These are phyloP conservation scores for Bostrychus sinensis DNA, from an alignment of 2,113 vertebrate species.

Conservation along the genomic window DNA sequence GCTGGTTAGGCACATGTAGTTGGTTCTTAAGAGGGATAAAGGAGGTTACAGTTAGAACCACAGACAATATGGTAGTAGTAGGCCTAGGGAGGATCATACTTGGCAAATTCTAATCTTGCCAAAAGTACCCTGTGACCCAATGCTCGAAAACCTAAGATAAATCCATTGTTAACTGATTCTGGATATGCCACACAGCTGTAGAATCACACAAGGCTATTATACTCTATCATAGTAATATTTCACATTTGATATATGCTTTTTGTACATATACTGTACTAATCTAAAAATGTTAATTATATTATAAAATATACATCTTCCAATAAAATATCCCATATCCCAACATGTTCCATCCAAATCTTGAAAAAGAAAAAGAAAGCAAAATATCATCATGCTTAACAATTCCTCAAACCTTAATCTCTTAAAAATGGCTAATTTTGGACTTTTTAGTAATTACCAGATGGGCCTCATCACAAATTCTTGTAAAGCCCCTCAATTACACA, in stretches of 20 bases:
- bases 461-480: conserved; percentile 21
- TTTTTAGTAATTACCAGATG: conserved; percentile 35
- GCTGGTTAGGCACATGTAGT: conserved; percentile 83
- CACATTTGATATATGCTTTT: conserved; percentile 76
- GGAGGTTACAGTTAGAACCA: conserved; percentile 64
- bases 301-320: conserved; percentile 85
- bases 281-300: conserved; percentile 82
- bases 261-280: conserved; percentile 75
- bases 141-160: conserved; percentile 57
- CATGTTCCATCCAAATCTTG: conserved; percentile 60
- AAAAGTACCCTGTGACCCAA: conserved; percentile 75
- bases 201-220: conserved; percentile 70
- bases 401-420: conserved; percentile 25
- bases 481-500: conserved; percentile 29
- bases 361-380: conserved; percentile 50
- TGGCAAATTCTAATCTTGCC: conserved; percentile 63
- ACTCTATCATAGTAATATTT: conserved; percentile 72
- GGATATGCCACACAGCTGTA: conserved; percentile 72
- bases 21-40: conserved; percentile 67
- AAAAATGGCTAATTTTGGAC: conserved; percentile 52
- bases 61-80: conserved; percentile 58
- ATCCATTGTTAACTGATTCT: conserved; percentile 62
- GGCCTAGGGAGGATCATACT: conserved; percentile 65
- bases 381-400: conserved; percentile 67
- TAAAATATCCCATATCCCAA: conserved; percentile 78